These are phyloP conservation scores for Antechinus stuartii DNA, from an alignment of 2,113 vertebrate species.

Conservation along the genomic window DNA sequence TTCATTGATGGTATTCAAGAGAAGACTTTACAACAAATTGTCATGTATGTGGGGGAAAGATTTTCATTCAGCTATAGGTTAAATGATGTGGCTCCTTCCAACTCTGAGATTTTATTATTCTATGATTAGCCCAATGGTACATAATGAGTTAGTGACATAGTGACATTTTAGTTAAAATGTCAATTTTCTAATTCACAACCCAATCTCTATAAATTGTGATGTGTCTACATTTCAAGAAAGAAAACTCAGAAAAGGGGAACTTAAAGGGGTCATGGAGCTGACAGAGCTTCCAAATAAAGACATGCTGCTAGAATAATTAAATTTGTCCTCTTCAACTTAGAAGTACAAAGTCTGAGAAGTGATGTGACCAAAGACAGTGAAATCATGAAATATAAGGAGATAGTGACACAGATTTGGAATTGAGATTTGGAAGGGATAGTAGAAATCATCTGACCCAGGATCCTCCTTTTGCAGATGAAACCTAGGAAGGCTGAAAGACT, in stretches of 20 bases:
- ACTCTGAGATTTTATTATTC: neutral
- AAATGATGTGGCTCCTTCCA: neutral
- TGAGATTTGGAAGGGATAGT: neutral
- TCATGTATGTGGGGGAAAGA: neutral
- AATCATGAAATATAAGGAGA: neutral
- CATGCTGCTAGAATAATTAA: neutral
- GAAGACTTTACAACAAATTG: neutral
- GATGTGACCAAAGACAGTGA: neutral
- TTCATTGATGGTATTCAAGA: neutral
- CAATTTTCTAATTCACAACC: neutral
- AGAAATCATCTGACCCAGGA: neutral
- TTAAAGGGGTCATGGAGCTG: neutral
- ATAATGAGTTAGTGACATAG: neutral
- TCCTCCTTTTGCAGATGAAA: neutral
- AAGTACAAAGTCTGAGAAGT: neutral
- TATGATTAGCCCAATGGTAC: neutral
- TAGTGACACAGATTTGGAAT: neutral
- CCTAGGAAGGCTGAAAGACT: neutral
- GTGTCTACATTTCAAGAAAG: neutral
- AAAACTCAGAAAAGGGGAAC: neutral
- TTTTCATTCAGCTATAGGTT: neutral
- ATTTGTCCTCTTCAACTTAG: neutral
- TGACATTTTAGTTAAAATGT: neutral
- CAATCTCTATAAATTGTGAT: neutral
- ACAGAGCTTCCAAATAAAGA: neutral